Evolutionary conservation across 1,140 invertebrate genomes (phyloP), one percentile per base, ranked within the genome.

Genomic region (Ceratina calcarata): DNA sequence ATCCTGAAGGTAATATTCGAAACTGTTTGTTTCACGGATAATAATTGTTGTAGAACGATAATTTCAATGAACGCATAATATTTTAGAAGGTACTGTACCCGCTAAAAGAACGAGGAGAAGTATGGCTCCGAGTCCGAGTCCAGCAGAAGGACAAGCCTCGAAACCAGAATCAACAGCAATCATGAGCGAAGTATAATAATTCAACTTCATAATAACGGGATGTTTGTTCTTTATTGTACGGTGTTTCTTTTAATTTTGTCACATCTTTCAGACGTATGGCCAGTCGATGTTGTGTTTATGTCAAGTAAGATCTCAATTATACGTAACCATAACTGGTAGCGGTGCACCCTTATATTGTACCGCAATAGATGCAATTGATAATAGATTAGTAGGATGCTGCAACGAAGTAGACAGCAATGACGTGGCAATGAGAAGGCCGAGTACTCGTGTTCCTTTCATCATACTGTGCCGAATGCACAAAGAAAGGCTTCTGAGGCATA

Each of bases 381-480:
- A 95, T 15, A 94, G 95, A 82, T 91, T 97, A 45, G 94, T 98
- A 60, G 97, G 97, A 1, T 98, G 97, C 90, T 96, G 95, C 77
- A 97, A 97, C 92, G 94, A 95, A 73, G 95, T 96, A 3, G 94
- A 94, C 66, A 93, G 91, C 45, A 89, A 93, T n/a, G 93, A 94
- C 79, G 91, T 92, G 68, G 91, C 94, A 62, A 94, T 98, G 90
- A 91, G 96, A 20, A 93, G 98, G 53, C 95, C 97, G 1, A 97
- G 97, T 62, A 94, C 95, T 0, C 94, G 96, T 66, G 95, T 98
- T 67, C 97, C 97, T 49, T 98, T 96, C 91, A 95, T 96, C 88
- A 95, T 97, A n/a, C 92, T 97, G 2, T 99, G 98, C 91, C 94
- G 95, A 58, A 94, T 96, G 88, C 98, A 99, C 91, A 94, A 95